phyloP scores from a whole-genome alignment of 2,113 vertebrate species.

The Indicator indicator region DNA sequence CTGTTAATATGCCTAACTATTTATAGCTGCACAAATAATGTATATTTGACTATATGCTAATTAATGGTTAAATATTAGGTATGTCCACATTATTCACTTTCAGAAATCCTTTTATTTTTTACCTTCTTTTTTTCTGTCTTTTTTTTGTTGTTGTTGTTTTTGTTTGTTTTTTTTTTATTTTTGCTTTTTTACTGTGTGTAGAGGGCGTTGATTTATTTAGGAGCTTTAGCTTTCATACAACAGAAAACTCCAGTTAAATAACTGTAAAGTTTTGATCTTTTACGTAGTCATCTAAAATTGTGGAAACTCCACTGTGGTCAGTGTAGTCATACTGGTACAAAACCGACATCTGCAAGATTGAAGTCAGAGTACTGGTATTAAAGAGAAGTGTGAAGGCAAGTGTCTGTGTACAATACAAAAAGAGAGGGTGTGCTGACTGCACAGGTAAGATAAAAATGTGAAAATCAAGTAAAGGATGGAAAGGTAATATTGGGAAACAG shows the following conservation, averaged over 20 bases:
- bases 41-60: background rate
- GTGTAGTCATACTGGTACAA: background rate
- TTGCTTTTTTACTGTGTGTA: background rate
- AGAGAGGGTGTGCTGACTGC: rapidly evolving
- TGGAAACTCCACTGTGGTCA: background rate
- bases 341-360: background rate
- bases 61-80: constrained; percentile 16
- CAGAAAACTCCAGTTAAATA: background rate
- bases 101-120: background rate
- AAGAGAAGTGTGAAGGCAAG: background rate
- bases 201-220: background rate
- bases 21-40: background rate
- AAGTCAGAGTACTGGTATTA: background rate
- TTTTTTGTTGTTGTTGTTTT: too few relatives aligned
- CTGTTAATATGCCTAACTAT: background rate
- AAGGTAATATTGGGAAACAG: background rate
- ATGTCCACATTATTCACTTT: background rate
- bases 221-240: constrained; percentile 5
- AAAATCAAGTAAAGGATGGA: background rate
- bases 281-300: background rate
- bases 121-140: background rate
- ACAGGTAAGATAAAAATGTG: background rate
- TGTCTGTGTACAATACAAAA: background rate
- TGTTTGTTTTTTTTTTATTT: background rate
- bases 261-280: background rate